These are phyloP conservation scores for Esox masquinongy DNA, from an alignment of 2,797 vertebrate species.

Conservation along the genomic window DNA sequence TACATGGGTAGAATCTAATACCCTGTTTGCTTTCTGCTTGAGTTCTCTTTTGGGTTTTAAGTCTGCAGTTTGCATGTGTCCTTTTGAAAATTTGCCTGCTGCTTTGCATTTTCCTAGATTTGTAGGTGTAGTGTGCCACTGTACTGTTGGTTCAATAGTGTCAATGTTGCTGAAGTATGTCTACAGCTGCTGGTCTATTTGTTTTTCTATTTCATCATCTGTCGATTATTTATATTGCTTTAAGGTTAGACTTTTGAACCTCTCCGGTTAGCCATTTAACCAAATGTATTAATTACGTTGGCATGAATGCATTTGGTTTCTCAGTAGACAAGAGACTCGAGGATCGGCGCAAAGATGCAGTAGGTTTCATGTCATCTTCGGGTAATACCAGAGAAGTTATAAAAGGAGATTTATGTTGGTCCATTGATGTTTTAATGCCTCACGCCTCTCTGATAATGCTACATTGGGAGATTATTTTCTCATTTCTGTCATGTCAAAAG, in stretches of 20 bases:
- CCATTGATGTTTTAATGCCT: background rate
- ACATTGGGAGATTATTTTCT: background rate
- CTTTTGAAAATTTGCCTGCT: constrained; percentile 9
- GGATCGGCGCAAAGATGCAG: no score
- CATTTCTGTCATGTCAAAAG: background rate
- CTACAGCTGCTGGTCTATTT: background rate
- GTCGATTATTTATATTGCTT: background rate
- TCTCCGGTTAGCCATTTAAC: background rate
- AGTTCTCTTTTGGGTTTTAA: background rate
- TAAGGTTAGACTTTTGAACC: background rate
- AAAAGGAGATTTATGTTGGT: no score
- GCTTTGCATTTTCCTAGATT: constrained; percentile 2
- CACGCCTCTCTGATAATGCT: background rate
- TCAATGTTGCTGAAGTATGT: background rate
- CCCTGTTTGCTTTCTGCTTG: background rate
- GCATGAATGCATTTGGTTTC: background rate
- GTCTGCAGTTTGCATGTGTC: background rate
- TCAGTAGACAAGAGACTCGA: no score
- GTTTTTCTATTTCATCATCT: background rate
- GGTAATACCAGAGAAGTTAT: no score
- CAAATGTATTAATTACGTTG: background rate
- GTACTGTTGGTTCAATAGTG: background rate
- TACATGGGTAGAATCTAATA: background rate
- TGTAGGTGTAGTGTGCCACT: background rate
- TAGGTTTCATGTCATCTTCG: no score